Conservation (phyloP, 1,140 invertebrate genomes). For the Drosophila murphyi region DNA sequence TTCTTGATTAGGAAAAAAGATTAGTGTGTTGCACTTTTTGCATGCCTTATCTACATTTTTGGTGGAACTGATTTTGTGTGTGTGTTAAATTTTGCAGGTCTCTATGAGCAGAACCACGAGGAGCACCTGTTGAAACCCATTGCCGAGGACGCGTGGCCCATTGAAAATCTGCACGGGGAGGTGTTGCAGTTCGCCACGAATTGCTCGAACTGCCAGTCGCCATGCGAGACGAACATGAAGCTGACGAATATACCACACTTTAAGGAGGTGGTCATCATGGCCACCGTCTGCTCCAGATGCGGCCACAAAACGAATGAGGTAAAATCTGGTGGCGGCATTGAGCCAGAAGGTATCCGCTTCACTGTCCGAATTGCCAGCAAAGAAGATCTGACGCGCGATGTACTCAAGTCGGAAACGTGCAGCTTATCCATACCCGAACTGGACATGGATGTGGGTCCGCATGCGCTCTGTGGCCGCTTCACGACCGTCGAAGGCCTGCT, state of each 20-base stretch:
- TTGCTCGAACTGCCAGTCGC: constrained; percentile 93
- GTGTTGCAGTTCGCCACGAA: constrained; percentile 94
- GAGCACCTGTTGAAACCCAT: constrained; percentile 87
- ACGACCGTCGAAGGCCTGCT: constrained; percentile 97
- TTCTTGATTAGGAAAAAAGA: too few species aligned
- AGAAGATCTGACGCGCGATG: constrained; percentile 95
- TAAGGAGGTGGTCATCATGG: constrained; percentile 99
- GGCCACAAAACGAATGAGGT: constrained; percentile 97
- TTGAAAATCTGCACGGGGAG: constrained; percentile 91
- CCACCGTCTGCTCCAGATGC: constrained; percentile 95
- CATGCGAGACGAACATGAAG: constrained; percentile 98
- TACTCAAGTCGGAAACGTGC: constrained; percentile 98
- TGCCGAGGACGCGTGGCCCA: constrained; percentile 86
- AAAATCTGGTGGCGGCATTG: constrained; percentile 96
- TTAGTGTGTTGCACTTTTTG: too few species aligned
- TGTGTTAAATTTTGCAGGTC: constrained; percentile 87
- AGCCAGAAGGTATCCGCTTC: constrained; percentile 92
- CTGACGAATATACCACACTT: constrained; percentile 97
- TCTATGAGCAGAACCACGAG: constrained; percentile 69
- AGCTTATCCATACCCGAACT: constrained; percentile 94
- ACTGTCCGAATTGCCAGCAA: constrained; percentile 90
- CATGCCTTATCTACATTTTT: too few species aligned
- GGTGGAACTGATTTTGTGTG: constrained; percentile 1
- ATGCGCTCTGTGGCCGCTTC: constrained; percentile 96
- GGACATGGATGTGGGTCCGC: constrained; percentile 93